A percentile compares a stretch with the other conserved stretches of the same genome.
These are phyloP conservation scores for Eupeodes luniger DNA, from an alignment of 2,888 invertebrate genomes.

Conservation along the genomic window DNA sequence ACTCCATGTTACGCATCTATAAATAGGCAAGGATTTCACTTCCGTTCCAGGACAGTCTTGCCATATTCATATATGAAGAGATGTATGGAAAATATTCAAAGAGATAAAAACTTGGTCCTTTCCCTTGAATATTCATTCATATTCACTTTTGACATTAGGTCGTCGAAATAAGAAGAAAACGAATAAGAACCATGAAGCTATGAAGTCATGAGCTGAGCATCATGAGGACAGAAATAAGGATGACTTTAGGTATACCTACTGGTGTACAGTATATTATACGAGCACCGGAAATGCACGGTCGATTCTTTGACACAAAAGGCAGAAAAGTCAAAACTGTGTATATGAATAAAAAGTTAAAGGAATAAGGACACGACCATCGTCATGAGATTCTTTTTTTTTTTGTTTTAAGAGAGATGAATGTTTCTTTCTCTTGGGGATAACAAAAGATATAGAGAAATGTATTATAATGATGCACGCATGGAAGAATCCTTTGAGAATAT, in stretches of 20 bases:
- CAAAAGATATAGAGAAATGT: constrained; percentile 76
- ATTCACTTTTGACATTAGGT: constrained; percentile 63
- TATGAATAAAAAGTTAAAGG: constrained; percentile 41
- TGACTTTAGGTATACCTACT: background rate
- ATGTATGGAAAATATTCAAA: constrained; percentile 54
- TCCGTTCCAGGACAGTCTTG: constrained; percentile 51
- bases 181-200: constrained; percentile 33
- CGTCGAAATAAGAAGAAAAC: constrained; percentile 52
- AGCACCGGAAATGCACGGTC: constrained; percentile 78
- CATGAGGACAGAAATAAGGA: constrained; percentile 23
- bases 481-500: constrained; percentile 80
- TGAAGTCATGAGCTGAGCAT: background rate
- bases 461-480: constrained; percentile 83
- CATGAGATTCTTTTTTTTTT: constrained; percentile 26
- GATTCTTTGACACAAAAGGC: constrained; percentile 78
- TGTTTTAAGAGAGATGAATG: constrained; percentile 9
- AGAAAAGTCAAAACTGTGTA: constrained; percentile 61
- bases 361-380: constrained; percentile 25
- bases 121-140: constrained; percentile 29
- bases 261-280: background rate
- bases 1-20: constrained; percentile 67
- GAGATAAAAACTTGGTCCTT: constrained; percentile 69
- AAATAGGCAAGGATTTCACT: constrained; percentile 63
- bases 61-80: background rate
- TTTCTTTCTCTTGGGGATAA: constrained; percentile 74